Percentiles rank a stretch among this genome's conserved stretches.
These are phyloP conservation scores for Strigops habroptila DNA, from an alignment of 2,113 vertebrate species.

Conservation along the genomic window DNA sequence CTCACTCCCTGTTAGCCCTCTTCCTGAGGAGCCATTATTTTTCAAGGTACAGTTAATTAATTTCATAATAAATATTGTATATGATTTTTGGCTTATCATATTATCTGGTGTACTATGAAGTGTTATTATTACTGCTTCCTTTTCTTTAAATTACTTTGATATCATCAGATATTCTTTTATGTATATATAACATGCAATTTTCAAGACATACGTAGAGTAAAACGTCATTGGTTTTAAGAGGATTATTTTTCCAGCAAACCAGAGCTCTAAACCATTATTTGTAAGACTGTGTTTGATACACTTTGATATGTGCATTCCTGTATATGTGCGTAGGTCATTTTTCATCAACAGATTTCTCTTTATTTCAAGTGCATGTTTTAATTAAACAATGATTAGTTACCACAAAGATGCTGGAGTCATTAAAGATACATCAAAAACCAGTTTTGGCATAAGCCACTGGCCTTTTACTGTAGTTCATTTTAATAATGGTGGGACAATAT, in stretches of 20 bases:
- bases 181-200: neutral
- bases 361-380: neutral
- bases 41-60: conserved; percentile 86
- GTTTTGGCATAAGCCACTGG: neutral
- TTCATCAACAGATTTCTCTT: neutral
- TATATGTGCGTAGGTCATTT: neutral
- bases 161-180: neutral
- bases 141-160: neutral
- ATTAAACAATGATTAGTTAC: neutral
- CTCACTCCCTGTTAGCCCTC: conserved; percentile 93
- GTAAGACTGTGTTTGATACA: neutral
- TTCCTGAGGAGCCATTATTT: conserved; percentile 85
- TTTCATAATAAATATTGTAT: neutral
- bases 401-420: neutral
- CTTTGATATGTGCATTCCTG: neutral
- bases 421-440: neutral
- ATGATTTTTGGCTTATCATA: neutral
- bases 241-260: neutral
- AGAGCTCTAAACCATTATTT: neutral
- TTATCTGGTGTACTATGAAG: neutral
- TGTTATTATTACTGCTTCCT: neutral
- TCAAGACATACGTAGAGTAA: neutral
- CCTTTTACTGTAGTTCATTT: neutral
- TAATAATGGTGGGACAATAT: neutral
- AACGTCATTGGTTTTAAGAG: neutral